Evolutionary conservation across 2,888 invertebrate species (phyloP).

Genomic region (Ctena decussata): DNA sequence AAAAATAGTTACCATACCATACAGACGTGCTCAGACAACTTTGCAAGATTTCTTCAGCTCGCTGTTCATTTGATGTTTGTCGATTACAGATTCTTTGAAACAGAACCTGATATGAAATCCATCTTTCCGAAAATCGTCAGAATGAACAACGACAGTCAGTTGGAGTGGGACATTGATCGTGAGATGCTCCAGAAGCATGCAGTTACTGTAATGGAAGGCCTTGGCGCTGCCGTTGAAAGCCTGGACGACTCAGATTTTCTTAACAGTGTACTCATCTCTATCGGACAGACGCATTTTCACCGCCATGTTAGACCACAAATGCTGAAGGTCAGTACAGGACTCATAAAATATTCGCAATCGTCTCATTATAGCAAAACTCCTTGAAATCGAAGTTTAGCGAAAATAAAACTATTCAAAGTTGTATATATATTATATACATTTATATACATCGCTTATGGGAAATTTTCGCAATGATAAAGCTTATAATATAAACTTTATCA

Average conservation of each 20-base stretch:
- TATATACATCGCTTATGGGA: no score
- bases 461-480: no score
- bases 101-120: conserved; percentile 80
- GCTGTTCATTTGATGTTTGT: not conserved
- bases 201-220: conserved; percentile 83
- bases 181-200: conserved; percentile 83
- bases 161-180: conserved; percentile 81
- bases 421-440: no score
- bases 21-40: no score
- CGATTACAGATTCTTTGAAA: conserved; percentile 83
- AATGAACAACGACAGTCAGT: conserved; percentile 79
- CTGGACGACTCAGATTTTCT: conserved; percentile 83
- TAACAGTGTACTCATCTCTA: conserved; percentile 80
- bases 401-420: no score
- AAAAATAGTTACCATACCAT: no score
- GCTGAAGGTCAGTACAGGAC: conserved; percentile 77
- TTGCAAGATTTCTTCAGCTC: no score
- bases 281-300: conserved; percentile 83
- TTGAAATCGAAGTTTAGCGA: no score
- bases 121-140: conserved; percentile 82
- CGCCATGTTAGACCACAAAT: conserved; percentile 80
- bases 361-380: no score
- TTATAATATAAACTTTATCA: no score
- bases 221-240: conserved; percentile 85
- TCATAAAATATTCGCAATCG: no score